A percentile compares a stretch with the other conserved stretches of the same genome.
These are phyloP conservation scores for mouse (Mus musculus) DNA, from an alignment of 2,113 vertebrate genomes.

Conservation along the genomic window DNA sequence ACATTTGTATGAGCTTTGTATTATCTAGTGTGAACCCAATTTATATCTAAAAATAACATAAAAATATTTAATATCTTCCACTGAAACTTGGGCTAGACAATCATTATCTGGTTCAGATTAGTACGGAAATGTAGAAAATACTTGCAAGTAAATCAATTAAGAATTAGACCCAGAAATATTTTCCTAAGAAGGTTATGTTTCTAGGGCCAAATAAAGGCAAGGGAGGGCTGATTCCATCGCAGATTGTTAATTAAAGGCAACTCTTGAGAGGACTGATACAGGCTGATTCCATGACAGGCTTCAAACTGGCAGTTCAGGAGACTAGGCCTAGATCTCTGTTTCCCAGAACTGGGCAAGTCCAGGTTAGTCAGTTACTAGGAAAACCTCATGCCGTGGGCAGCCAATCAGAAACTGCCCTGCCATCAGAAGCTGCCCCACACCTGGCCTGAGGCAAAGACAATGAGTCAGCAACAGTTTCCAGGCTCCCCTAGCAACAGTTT, in stretches of 20 bases:
- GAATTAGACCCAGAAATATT: not conserved
- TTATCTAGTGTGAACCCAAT: not conserved
- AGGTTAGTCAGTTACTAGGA: too few species aligned
- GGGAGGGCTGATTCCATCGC: not conserved
- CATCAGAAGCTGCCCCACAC: too few species aligned
- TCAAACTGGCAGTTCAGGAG: too few species aligned
- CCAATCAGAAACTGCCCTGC: too few species aligned
- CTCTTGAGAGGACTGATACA: too few species aligned
- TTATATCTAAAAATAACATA: not conserved
- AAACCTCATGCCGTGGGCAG: too few species aligned
- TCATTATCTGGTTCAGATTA: not conserved
- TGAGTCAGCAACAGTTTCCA: too few species aligned
- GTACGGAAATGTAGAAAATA: constrained; percentile 1
- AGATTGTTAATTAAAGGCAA: not conserved
- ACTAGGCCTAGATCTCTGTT: too few species aligned
- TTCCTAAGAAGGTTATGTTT: constrained; percentile 2
- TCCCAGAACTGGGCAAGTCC: too few species aligned
- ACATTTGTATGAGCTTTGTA: not conserved
- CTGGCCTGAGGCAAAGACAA: too few species aligned
- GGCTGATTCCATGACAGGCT: too few species aligned
- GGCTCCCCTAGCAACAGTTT: too few species aligned
- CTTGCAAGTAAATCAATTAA: not conserved
- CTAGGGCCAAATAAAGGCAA: not conserved
- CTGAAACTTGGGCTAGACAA: constrained; percentile 8
- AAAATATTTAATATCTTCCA: not conserved